Percentiles rank a stretch among this genome's conserved stretches.
Conservation (phyloP, 1,140 invertebrate species). For the Heliconius eleuchia region DNA sequence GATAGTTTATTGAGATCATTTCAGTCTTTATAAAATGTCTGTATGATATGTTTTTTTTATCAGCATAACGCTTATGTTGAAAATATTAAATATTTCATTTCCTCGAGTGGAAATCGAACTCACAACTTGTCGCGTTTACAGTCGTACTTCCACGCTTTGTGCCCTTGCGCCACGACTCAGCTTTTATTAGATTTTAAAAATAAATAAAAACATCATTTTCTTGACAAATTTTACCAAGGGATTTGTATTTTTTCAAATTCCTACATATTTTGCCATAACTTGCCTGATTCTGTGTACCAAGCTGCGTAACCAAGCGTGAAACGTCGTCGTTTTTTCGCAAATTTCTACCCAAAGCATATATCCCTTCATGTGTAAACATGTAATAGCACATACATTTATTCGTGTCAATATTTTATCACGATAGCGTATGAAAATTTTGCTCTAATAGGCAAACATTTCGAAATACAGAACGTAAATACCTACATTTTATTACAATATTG, state of each 20-base stretch:
- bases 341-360: neutral
- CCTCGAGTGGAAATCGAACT: too few relatives aligned
- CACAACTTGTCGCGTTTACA: too few relatives aligned
- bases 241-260: neutral
- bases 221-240: too few relatives aligned
- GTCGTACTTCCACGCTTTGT: too few relatives aligned
- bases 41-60: too few relatives aligned
- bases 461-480: neutral
- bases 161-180: too few relatives aligned
- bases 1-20: too few relatives aligned
- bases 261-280: neutral
- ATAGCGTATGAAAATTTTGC: neutral
- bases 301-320: constrained; percentile 18
- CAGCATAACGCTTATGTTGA: too few relatives aligned
- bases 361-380: constrained; percentile 4
- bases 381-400: neutral
- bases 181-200: too few relatives aligned
- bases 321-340: constrained; percentile 3
- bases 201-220: too few relatives aligned
- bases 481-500: neutral
- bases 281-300: neutral
- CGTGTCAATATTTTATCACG: constrained; percentile 7
- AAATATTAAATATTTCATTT: too few relatives aligned
- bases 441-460: neutral
- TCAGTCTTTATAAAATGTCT: too few relatives aligned